A percentile compares a stretch with the other conserved stretches of the same genome.
phyloP scores from a whole-genome alignment of 2,888 invertebrate genomes.

The Drosophila eohydei region DNA sequence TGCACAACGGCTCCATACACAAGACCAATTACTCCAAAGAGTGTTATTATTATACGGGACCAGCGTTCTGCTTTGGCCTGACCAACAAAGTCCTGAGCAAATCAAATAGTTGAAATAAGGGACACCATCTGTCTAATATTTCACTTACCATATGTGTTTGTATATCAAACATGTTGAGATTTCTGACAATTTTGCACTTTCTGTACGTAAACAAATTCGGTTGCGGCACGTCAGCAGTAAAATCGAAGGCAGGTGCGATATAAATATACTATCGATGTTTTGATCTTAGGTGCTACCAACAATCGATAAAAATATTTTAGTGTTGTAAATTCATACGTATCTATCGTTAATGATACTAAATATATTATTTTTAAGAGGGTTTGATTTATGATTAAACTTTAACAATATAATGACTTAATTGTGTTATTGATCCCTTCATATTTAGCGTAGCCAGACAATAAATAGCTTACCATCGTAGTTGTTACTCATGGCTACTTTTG shows the following conservation, averaged over 20 bases:
- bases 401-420: neutral
- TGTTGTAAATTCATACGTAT: too few relatives aligned
- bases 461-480: too few relatives aligned
- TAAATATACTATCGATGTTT: conserved; percentile 7
- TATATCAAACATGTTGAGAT: conserved; percentile 82
- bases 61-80: conserved; percentile 95
- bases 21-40: conserved; percentile 96
- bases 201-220: conserved; percentile 63
- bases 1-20: conserved; percentile 97
- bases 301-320: neutral
- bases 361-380: neutral
- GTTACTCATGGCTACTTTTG: neutral
- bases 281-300: neutral
- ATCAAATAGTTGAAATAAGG: neutral
- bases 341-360: too few relatives aligned
- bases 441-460: neutral
- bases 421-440: neutral
- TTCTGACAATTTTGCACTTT: conserved; percentile 12
- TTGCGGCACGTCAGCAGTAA: conserved; percentile 72
- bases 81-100: conserved; percentile 92
- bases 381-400: neutral
- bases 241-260: conserved; percentile 15
- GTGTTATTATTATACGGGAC: conserved; percentile 94
- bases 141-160: conserved; percentile 85
- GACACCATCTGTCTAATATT: fast-evolving